Evolutionary conservation across 2,888 invertebrate genomes (phyloP), one percentile per base, ranked within the genome.

Genomic region (Noctua janthina): DNA sequence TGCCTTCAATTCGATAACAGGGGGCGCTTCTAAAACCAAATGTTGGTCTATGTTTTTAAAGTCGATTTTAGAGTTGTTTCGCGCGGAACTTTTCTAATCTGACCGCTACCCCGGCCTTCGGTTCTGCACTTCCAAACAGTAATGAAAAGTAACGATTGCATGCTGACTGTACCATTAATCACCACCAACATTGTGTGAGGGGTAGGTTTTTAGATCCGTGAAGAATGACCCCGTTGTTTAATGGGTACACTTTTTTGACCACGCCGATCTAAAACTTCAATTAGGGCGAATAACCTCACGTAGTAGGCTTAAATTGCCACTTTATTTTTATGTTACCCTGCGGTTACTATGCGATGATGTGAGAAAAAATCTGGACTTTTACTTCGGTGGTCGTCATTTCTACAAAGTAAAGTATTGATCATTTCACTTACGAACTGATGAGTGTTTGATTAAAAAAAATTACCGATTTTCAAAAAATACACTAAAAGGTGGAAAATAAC

Each of bases 131-230:
- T 96, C 94, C 94, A 93, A 95, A 94, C 96, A 94, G 95, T 97
- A 97, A 97, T 97, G 96, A 96, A 96, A 97, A 97, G 95, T 96
- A 97, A 97, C 96, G 96, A 96, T 96, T 96, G 95, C 96, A 96
- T 96, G 95, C 93, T 92, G 94, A 95, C 94, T 95, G 92, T 91
- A 90, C 95, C 96, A 96, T 97, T 96, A 96, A 96, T 97, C 96
- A 96, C 95, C 90, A 88, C 91, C 92, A 92, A 91, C 91, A 85
- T 87, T 81, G 84, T 90, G 84, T 85, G 83, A 83, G 81, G 64
- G 87, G 91, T 92, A 82, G 83, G 90, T 89, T 91, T 91, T 88
- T 90, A 88, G 88, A 91, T 91, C 90, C 89, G 91, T 91, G 88
- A 89, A 87, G 90, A 89, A 90, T 90, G 88, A 90, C 89, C 89